Conservation (phyloP, 2,797 vertebrate genomes). For the Platalea minor region DNA sequence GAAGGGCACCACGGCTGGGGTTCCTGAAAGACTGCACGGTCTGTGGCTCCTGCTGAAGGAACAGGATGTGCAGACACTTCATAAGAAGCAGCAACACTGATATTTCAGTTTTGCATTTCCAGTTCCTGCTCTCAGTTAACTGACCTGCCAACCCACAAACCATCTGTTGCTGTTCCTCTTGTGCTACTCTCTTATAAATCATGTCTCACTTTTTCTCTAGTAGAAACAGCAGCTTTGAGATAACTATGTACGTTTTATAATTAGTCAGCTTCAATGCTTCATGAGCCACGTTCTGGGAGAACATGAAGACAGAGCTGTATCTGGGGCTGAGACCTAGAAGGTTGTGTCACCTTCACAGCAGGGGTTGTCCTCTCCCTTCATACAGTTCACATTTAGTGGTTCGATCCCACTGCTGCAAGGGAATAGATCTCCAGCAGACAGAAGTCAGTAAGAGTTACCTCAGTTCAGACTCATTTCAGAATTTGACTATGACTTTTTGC, state of each 20-base stretch:
- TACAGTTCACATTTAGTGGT: background rate
- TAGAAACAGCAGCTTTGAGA: background rate
- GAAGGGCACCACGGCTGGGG: background rate
- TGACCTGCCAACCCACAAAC: slow-evolving; percentile 13
- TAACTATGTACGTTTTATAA: background rate
- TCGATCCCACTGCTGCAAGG: background rate
- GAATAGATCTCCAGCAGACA: background rate
- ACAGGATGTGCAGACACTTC: background rate
- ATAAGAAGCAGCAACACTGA: background rate
- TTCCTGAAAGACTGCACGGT: background rate
- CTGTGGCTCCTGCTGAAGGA: background rate
- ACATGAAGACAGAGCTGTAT: background rate
- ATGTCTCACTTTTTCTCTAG: background rate
- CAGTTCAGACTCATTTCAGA: background rate
- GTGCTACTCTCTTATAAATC: background rate
- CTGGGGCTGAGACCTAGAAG: background rate
- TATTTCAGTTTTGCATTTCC: background rate
- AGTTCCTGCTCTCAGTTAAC: background rate
- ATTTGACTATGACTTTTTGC: background rate
- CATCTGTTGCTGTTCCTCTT: slow-evolving; percentile 9
- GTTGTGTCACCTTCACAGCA: background rate
- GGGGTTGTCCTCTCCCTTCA: background rate
- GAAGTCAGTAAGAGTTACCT: background rate
- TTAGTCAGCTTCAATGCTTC: background rate
- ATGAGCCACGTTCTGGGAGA: background rate